A percentile compares a stretch with the other conserved stretches of the same genome.
Evolutionary conservation across 2,888 invertebrate species (phyloP).

Genomic region (Labia minor): DNA sequence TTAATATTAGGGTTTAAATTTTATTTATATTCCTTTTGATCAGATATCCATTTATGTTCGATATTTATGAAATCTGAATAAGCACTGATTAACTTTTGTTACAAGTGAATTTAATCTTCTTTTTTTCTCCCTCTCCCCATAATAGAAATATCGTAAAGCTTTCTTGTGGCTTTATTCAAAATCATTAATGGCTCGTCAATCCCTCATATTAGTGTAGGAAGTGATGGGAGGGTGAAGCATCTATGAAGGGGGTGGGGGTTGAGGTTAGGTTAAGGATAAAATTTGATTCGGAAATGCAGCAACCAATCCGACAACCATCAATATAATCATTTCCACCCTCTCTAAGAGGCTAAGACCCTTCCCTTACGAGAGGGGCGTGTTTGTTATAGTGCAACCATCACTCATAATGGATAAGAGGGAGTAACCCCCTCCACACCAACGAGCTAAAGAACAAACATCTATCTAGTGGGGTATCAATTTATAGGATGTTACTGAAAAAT

Average conservation of each 20-base stretch:
- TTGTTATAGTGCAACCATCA: background rate
- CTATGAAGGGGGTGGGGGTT: no score
- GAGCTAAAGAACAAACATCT: no score
- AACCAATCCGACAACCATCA: background rate
- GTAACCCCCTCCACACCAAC: no score
- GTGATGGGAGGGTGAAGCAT: no score
- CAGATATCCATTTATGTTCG: no score
- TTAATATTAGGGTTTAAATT: no score
- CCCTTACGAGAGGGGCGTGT: background rate
- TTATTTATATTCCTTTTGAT: no score
- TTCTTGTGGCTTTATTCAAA: background rate
- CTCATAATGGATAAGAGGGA: background rate
- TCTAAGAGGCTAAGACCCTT: background rate
- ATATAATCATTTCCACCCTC: background rate
- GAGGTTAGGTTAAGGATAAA: background rate
- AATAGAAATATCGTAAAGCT: background rate
- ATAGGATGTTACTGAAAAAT: no score
- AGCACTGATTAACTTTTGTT: background rate
- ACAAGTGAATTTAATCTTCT: background rate
- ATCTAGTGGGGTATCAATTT: no score
- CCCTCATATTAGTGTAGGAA: no score
- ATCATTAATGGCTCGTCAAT: background rate
- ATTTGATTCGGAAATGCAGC: background rate
- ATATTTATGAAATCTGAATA: no score
- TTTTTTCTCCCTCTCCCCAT: background rate